Base-by-base conservation (phyloP, 2,113 vertebrate species). In the Tor tambroides region DNA sequence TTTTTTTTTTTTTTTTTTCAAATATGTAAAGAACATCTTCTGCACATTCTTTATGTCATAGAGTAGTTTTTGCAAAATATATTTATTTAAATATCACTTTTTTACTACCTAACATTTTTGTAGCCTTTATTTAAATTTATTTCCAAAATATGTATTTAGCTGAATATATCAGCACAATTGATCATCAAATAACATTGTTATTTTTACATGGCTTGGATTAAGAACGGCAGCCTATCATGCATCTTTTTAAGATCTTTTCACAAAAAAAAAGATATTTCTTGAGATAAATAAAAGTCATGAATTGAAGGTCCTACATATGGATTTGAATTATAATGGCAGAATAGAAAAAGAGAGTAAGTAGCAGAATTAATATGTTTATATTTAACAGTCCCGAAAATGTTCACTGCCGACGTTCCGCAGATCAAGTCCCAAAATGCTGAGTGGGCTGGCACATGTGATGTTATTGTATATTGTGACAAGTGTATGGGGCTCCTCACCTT, bases 391-490 rank as follows among this genome's bases (percentile, higher is more conserved):
- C 30, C 91, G 91, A 90, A 98, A 98, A 82, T 94, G 91, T 90
- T 95, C 95, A 76, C 93, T 94, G 0, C 89, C 79, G 23, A 96
- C 75, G 67, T 98, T 97, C 0, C 97, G 94, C 28, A 99, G 95
- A 92, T 99, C 98, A 10, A 96, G 93, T 85, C 97, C 97, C 0
- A 90, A 90, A 43, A 96, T 15, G 0, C 85, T 87, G 0, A 92
- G 90, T 0, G 98, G 98, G 41, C 95, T 93, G 49, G 88, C 93
- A 72, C 98, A 99, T 69, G 97, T 98, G 90, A 99, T 96, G 85
- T 98, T 99, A 93, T 99, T 99, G 92, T 96, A 96, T 63, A 96
- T 93, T 41, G 96, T 96, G 41, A 94, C 46, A 0, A 96, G 95
- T 0, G 90, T 61, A 3, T 96, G 96, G 61, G 92, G 84, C 63